Percentiles rank a stretch among this genome's conserved stretches.
These are phyloP conservation scores for Scopus umbretta DNA, from an alignment of 2,113 vertebrate species.

Conservation along the genomic window DNA sequence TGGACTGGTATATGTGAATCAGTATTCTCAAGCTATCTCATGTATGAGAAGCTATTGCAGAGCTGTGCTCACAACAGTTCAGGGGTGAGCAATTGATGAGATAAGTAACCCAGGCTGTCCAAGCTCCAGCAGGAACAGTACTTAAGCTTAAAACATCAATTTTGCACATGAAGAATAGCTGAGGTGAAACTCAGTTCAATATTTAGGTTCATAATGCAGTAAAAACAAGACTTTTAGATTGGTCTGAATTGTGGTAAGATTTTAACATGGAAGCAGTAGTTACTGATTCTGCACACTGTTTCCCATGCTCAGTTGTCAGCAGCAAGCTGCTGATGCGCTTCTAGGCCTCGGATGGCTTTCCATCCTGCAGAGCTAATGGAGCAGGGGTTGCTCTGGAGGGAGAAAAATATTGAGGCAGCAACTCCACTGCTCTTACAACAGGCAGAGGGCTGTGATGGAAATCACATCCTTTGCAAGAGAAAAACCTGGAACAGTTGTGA, in stretches of 20 bases:
- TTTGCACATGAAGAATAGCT: not conserved
- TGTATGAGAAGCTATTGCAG: not conserved
- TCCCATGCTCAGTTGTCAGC: not conserved
- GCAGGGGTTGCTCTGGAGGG: not conserved
- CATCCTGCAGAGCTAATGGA: not conserved
- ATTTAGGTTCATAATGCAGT: not conserved
- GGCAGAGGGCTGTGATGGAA: not conserved
- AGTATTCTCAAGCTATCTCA: not conserved
- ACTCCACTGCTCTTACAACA: not conserved
- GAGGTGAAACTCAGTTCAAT: not conserved
- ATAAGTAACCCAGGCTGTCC: not conserved
- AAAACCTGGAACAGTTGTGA: not conserved
- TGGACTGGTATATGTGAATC: not conserved
- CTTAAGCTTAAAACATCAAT: not conserved
- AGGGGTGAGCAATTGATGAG: not conserved
- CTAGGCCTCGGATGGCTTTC: not conserved
- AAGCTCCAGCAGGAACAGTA: not conserved
- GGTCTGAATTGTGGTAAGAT: not conserved
- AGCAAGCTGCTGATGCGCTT: not conserved
- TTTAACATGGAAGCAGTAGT: not conserved
- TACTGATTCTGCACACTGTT: not conserved
- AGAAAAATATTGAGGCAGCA: not conserved
- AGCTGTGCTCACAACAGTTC: not conserved
- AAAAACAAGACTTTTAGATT: not conserved
- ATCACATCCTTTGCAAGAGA: not conserved